Evolutionary conservation across 2,888 invertebrate species (phyloP), one percentile per base, ranked within the genome.

Genomic region (Mythimna vitellina): DNA sequence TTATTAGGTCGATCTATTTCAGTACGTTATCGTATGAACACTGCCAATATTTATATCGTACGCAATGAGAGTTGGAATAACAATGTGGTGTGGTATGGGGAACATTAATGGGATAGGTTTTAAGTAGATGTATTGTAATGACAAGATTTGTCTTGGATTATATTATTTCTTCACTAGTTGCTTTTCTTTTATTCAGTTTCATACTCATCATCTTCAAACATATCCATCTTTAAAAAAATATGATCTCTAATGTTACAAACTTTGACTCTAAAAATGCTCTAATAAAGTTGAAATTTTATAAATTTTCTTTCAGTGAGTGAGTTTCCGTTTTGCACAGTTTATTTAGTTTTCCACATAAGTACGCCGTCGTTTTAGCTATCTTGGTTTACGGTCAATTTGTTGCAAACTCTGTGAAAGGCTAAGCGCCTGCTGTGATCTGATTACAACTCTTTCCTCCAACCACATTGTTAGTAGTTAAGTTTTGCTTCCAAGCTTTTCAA

Each of bases 1-100:
- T 93, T 94, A 94, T 94, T 93, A 91, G 93, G 94, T 93, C 93
- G 92, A 90, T 92, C 94, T 94, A 94, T 94, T 94, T 92, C 87
- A 80, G 91, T 89, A 78, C 86, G 86, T 91, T 92, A 92, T 92
- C 88, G 89, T 85, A 86, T 83, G 85, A 86, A 83, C 89, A 89
- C 89, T 92, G 93, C 93, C 92, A 92, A 92, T 92, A 91, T 89
- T 91, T 88, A 87, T 88, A 88, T 82, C 82, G 86, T 86, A 80
- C 73, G 78, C 79, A 82, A 86, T 82, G 75, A 84, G 82, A 86
- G 63, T 74, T 69, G 38, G 53, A 66, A 22, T 71, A 66, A 78
- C 63, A 68, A 69, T 68, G 53, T 73, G 5, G 22, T 70, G 38
- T 54, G n/a, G 42, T 46, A 32, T 46, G 1, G n/a, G 22, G 64